These are phyloP conservation scores for Sebastiscus albofasciatus DNA, from an alignment of 2,797 vertebrate genomes.

Conservation along the genomic window DNA sequence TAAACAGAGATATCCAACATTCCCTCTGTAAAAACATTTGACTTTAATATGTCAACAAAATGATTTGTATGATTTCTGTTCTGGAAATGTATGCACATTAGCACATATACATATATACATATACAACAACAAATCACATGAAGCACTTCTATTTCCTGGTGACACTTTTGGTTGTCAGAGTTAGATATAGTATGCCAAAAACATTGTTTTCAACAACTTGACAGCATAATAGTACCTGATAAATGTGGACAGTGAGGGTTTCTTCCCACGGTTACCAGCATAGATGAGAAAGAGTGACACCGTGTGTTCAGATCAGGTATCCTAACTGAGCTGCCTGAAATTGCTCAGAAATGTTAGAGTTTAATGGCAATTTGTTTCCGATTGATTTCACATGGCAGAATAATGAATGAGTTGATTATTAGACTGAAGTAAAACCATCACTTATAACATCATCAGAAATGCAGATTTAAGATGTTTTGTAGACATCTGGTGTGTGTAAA, in stretches of 20 bases:
- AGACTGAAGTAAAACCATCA: not conserved
- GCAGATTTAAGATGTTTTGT: not conserved
- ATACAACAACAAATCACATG: not conserved
- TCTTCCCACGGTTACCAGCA: not conserved
- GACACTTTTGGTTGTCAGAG: not conserved
- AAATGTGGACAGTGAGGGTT: not conserved
- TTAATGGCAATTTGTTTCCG: not conserved
- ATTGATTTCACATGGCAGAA: not conserved
- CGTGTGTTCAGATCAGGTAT: constrained; percentile 67
- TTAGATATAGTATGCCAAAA: not conserved
- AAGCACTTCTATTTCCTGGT: not conserved
- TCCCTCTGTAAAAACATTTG: no score
- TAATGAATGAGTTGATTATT: not conserved
- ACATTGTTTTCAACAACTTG: constrained; percentile 4
- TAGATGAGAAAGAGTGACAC: constrained; percentile 73
- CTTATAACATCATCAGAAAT: not conserved
- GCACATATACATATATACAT: no score
- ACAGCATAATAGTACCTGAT: constrained; percentile 4
- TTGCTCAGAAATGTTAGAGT: not conserved
- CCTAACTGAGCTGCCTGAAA: not conserved
- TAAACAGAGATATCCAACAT: no score
- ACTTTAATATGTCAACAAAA: no score
- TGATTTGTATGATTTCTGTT: no score
- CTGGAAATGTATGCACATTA: no score
- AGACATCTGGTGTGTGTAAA: not conserved